These are phyloP conservation scores for Stigmatopora nigra DNA, from an alignment of 2,113 vertebrate genomes.

Conservation along the genomic window DNA sequence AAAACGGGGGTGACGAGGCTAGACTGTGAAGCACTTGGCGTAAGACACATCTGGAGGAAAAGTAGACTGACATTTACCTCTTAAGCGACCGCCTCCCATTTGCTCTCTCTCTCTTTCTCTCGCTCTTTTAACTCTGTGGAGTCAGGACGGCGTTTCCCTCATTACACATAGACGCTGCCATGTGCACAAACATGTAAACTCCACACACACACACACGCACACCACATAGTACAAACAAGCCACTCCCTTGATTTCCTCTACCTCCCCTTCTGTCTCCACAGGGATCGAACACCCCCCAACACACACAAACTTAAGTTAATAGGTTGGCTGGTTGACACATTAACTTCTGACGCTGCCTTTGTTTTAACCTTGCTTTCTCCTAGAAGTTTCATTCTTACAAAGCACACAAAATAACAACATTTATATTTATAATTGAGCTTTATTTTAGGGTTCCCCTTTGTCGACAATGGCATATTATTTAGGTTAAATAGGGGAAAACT, in stretches of 20 bases:
- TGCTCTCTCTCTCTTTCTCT: slow-evolving; percentile 17
- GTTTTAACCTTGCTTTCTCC: slow-evolving; percentile 26
- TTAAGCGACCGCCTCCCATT: slow-evolving; percentile 21
- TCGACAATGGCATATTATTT: no score
- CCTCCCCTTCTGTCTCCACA: slow-evolving; percentile 54
- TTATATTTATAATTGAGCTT: no score
- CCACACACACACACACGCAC: slow-evolving; percentile 17
- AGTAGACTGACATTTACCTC: slow-evolving; percentile 53
- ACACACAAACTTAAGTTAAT: slow-evolving; percentile 39
- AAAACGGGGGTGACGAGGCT: neutral
- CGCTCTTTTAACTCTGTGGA: slow-evolving; percentile 32
- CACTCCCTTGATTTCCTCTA: slow-evolving; percentile 62
- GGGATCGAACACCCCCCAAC: slow-evolving; percentile 28
- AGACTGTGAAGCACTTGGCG: slow-evolving; percentile 19
- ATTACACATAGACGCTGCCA: slow-evolving; percentile 28
- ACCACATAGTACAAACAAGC: slow-evolving; percentile 44
- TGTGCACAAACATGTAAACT: slow-evolving; percentile 33
- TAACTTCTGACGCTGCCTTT: slow-evolving; percentile 49
- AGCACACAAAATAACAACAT: neutral
- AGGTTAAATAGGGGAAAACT: no score
- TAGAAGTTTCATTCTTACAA: neutral
- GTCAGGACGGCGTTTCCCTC: slow-evolving; percentile 54
- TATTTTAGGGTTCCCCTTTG: no score
- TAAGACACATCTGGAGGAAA: slow-evolving; percentile 32
- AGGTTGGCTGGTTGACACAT: slow-evolving; percentile 55